Base-by-base conservation (phyloP, 2,888 invertebrate genomes). In the Chrysomela aeneicollis region DNA sequence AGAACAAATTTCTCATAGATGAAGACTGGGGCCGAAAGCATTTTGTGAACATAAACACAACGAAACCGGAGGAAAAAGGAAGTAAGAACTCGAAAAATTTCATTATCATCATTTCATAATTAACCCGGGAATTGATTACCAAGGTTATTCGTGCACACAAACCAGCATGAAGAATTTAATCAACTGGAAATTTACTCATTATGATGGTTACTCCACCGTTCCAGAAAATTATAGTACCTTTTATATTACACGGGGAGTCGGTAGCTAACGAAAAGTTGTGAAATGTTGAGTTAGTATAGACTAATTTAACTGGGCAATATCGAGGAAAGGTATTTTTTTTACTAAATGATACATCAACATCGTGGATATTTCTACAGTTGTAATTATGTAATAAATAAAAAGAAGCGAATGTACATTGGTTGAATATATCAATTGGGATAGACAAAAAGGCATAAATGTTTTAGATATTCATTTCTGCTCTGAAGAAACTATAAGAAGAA, bases 141-240 rank as follows among this genome's bases (percentile, higher is more conserved):
- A 15, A 66, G 62, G 62, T 66, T 62, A 66, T 62, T 66, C 66
- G 42, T 42, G 42, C 42, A 62, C 59, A 62, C 54, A 62, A 51
- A 52, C 59, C 66, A 54, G 62, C 59, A 51, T 53, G 51, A 59
- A 66, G 62, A 66, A 66, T 66, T 66, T 66, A 66, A 66, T 66
- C 62, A 66, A 66, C 66, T 62, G 62, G 55, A 66, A 66, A 66
- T 66, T 65, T 66, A 58, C 66, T 66, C 66, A 66, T 66, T 66
- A 66, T 62, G 62, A 47, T 32, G 59, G 66, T 54, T 55, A 54
- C 51, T 55, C 46, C 49, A 46, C 66, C 62, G 62, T 53, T 35
- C 58, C 63, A 58, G 63, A 63, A 67, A 63, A 67, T 63, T 67
- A 63, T 63, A 63, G 54, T 63, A 60, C 55, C 59, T 61, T 52